These are phyloP conservation scores for Oryzias melastigma DNA, from an alignment of 2,113 vertebrate genomes.

Conservation along the genomic window DNA sequence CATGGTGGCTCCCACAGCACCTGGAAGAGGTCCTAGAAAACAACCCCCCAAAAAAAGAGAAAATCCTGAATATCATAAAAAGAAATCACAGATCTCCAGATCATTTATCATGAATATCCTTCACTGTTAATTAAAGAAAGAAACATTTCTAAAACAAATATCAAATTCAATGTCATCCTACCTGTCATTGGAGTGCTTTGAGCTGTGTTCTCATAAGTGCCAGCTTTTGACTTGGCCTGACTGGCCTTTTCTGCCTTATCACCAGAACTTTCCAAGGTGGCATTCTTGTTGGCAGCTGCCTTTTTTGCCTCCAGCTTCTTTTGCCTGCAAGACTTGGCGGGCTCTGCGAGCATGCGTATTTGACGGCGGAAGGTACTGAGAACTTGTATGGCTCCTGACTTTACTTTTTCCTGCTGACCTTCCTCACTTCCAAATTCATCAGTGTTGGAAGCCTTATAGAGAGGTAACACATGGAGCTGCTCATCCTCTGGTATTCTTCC, in stretches of 20 bases:
- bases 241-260: conserved; percentile 85
- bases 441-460: conserved; percentile 89
- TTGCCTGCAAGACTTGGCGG: conserved; percentile 91
- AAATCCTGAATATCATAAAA: neutral
- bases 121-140: neutral
- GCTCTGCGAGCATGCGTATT: conserved; percentile 92
- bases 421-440: conserved; percentile 93
- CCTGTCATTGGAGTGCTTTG: conserved; percentile 65
- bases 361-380: conserved; percentile 89
- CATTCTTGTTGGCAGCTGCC: conserved; percentile 85
- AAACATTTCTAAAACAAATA: neutral
- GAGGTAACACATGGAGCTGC: conserved; percentile 93
- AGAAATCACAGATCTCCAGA: neutral
- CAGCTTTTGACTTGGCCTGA: conserved; percentile 80
- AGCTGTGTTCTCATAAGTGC: conserved; percentile 69
- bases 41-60: neutral
- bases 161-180: conserved; percentile 38
- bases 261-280: conserved; percentile 79
- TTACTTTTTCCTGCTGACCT: conserved; percentile 91
- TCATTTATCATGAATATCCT: neutral
- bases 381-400: conserved; percentile 90
- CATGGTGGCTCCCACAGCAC: conserved; percentile 50
- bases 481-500: conserved; percentile 91
- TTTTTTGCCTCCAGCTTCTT: conserved; percentile 93
- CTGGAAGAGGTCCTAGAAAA: conserved; percentile 59